These are phyloP conservation scores for Alosa sapidissima DNA, from an alignment of 2,797 vertebrate genomes.

Conservation along the genomic window DNA sequence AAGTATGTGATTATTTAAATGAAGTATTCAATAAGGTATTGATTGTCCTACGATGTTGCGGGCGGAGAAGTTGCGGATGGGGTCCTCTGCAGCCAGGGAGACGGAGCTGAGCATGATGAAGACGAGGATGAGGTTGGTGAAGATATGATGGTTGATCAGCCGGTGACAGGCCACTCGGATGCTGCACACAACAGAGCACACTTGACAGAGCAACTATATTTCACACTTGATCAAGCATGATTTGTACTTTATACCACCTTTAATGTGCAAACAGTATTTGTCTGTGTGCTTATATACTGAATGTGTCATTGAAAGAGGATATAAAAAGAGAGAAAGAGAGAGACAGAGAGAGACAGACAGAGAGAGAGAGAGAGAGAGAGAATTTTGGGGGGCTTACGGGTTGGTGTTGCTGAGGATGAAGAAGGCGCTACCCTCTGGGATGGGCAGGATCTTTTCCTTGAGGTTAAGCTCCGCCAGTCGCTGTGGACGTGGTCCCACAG, in stretches of 20 bases:
- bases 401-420: conserved; percentile 98
- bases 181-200: conserved; percentile 60
- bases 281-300: neutral
- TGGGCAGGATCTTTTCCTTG: conserved; percentile 91
- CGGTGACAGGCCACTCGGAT: conserved; percentile 93
- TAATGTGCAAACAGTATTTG: neutral
- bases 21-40: neutral
- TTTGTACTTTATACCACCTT: neutral
- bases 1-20: neutral
- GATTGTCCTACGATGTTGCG: conserved; percentile 87
- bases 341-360: neutral
- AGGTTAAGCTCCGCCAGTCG: conserved; percentile 89
- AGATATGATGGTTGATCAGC: conserved; percentile 96
- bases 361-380: neutral
- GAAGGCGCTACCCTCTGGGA: conserved; percentile 94
- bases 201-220: neutral
- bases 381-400: conserved; percentile 76
- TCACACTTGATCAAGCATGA: neutral
- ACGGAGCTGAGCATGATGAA: conserved; percentile 99
- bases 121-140: conserved; percentile 97
- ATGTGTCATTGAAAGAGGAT: neutral
- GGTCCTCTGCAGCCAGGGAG: conserved; percentile 94
- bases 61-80: conserved; percentile 92
- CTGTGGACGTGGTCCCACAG: conserved; percentile 81
- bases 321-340: neutral